A percentile compares a stretch with the other conserved stretches of the same genome.
Evolutionary conservation across 2,888 invertebrate species (phyloP).

Genomic region (Himalopsyche japonica): DNA sequence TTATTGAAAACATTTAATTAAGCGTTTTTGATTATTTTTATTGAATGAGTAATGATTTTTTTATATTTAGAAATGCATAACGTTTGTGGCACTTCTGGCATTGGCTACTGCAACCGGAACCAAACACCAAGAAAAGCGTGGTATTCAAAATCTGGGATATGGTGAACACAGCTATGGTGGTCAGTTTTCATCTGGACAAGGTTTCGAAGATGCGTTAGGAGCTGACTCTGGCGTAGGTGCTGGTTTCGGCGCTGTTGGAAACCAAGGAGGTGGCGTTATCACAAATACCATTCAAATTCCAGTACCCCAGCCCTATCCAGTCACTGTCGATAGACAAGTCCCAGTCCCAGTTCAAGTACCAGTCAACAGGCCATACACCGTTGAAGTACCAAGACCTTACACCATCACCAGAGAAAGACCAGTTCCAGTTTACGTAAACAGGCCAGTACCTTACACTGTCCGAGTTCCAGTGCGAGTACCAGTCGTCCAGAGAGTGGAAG

Average conservation of each 20-base stretch:
- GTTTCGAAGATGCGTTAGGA: neutral
- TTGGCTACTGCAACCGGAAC: neutral
- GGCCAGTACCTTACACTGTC: conserved; percentile 33
- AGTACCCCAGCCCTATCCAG: conserved; percentile 57
- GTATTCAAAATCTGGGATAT: neutral
- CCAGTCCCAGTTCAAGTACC: conserved; percentile 54
- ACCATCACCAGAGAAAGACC: conserved; percentile 17
- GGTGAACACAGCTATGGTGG: neutral
- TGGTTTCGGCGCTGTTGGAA: neutral
- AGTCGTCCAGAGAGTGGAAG: conserved; percentile 28
- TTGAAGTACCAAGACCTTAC: conserved; percentile 25
- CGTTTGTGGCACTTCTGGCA: conserved; percentile 10
- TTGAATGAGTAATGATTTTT: no score
- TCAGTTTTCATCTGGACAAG: no score
- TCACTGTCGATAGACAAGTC: conserved; percentile 53
- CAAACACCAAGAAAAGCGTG: conserved; percentile 29
- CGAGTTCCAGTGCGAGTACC: conserved; percentile 29
- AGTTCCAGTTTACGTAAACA: conserved; percentile 22
- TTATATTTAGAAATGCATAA: conserved; percentile 6
- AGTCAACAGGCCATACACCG: conserved; percentile 41
- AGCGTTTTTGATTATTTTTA: no score
- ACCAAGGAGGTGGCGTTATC: conserved; percentile 2
- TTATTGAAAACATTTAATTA: no score
- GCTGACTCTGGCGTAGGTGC: neutral
- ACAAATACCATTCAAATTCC: conserved; percentile 49